Evolutionary conservation across 2,113 vertebrate species (phyloP).

Genomic region (Stomatorhinus ivindoensis): DNA sequence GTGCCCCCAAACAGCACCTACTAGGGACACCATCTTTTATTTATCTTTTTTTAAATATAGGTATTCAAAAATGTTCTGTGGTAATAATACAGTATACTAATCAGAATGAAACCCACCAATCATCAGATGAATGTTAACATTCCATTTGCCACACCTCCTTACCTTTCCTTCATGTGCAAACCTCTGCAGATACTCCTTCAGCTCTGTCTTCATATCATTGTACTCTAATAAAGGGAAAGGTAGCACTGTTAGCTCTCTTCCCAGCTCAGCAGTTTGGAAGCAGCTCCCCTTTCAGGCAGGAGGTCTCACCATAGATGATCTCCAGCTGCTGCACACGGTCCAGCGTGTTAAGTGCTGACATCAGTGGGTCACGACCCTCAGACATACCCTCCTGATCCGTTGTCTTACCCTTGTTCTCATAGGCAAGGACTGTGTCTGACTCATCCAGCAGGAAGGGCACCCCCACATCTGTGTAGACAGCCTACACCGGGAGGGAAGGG

Average conservation of each 20-base stretch:
- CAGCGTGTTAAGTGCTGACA: constrained; percentile 88
- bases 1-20: neutral
- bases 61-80: neutral
- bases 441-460: constrained; percentile 85
- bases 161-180: constrained; percentile 96
- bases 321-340: constrained; percentile 90
- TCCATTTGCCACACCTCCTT: constrained; percentile 15
- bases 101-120: neutral
- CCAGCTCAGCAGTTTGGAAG: constrained; percentile 52
- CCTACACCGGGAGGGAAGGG: constrained; percentile 50
- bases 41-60: no score
- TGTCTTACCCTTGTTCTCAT: constrained; percentile 86
- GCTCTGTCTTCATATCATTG: constrained; percentile 92
- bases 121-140: neutral
- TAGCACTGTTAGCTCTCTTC: constrained; percentile 53
- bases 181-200: constrained; percentile 89
- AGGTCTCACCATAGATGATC: constrained; percentile 80
- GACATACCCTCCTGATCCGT: constrained; percentile 50
- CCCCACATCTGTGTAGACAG: constrained; percentile 64
- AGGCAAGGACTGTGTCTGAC: constrained; percentile 85
- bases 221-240: constrained; percentile 69
- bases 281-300: constrained; percentile 43
- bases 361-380: constrained; percentile 75
- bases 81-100: neutral
- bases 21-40: neutral